Base-by-base conservation (phyloP, 2,113 vertebrate genomes). In the Cebidichthys violaceus region DNA sequence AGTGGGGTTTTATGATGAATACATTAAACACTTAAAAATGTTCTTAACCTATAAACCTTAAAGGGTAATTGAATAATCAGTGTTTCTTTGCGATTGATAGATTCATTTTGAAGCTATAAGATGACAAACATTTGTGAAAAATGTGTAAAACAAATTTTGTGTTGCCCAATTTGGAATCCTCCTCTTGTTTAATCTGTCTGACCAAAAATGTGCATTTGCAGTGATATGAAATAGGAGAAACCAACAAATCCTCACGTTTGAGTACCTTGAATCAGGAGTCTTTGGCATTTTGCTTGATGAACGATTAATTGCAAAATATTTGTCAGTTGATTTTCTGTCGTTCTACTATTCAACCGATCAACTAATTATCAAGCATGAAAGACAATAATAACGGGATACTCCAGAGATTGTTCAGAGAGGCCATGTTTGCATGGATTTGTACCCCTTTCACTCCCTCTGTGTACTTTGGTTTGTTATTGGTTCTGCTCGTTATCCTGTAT, bases 391-490 rank as follows among this genome's bases (percentile, higher is more conserved):
- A 50, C 47, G 20, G 2, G 7, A 18, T 22, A 50, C 18, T 50
- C 45, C 45, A 54, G 22, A 39, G 31, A 59, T 45, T 29, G 2
- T 35, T 66, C 13, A 68, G 43, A 64, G 70, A 29, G 27, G 29
- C 47, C 20, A 0, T 50, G 47, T 60, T 67, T 61, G 59, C 0
- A 0, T 37, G 47, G 15, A 22, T 29, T 54, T 20, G 2, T 10
- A 27, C 20, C 27, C 70, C 8, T 43, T 18, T 52, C 50, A 4
- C 5, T 11, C 4, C 11, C 9, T 20, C 39, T 41, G 22, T 57
- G 68, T 41, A 31, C 61, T 79, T 66, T 65, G 43, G 62, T 61
- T 79, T 75, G 75, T 55, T 59, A 11, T 37, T 2, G 9, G n/a
- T 60, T 11, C 13, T 76, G 15, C 22, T 22, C 0, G 54, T 64